Evolutionary conservation across 2,888 invertebrate genomes (phyloP).

Genomic region (Drosophila stalkeri): DNA sequence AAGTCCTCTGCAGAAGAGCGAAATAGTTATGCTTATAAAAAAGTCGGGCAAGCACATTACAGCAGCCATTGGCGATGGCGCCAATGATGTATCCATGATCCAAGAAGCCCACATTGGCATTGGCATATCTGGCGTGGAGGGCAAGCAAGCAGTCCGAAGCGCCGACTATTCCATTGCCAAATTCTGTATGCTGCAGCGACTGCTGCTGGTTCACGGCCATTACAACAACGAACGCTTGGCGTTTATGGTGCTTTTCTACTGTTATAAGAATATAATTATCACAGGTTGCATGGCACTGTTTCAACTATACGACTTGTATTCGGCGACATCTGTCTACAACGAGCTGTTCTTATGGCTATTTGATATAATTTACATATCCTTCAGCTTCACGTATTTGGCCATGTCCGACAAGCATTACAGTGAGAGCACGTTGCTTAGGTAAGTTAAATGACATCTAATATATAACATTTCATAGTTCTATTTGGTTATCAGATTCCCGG

Average conservation of each 20-base stretch:
- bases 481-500: slow-evolving; percentile 86
- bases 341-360: slow-evolving; percentile 90
- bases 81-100: slow-evolving; percentile 99
- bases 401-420: slow-evolving; percentile 90
- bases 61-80: slow-evolving; percentile 97
- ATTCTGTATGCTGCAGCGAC: slow-evolving; percentile 90
- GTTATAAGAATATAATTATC: slow-evolving; percentile 93
- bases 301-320: slow-evolving; percentile 86
- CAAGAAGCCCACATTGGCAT: slow-evolving; percentile 97
- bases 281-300: slow-evolving; percentile 87
- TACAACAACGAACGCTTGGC: slow-evolving; percentile 91
- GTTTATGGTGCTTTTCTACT: slow-evolving; percentile 91
- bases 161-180: slow-evolving; percentile 94
- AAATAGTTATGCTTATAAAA: slow-evolving; percentile 92
- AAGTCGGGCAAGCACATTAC: slow-evolving; percentile 88
- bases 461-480: background rate
- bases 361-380: slow-evolving; percentile 90
- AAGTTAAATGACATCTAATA: slow-evolving; percentile 50
- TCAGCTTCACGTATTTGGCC: slow-evolving; percentile 90
- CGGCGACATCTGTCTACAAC: slow-evolving; percentile 89
- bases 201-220: slow-evolving; percentile 92
- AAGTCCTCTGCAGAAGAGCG: slow-evolving; percentile 95
- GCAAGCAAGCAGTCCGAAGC: slow-evolving; percentile 89
- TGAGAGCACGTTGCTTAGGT: slow-evolving; percentile 86
- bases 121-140: slow-evolving; percentile 89